Conservation (phyloP, 2,113 vertebrate genomes). For the Gyps fulvus region DNA sequence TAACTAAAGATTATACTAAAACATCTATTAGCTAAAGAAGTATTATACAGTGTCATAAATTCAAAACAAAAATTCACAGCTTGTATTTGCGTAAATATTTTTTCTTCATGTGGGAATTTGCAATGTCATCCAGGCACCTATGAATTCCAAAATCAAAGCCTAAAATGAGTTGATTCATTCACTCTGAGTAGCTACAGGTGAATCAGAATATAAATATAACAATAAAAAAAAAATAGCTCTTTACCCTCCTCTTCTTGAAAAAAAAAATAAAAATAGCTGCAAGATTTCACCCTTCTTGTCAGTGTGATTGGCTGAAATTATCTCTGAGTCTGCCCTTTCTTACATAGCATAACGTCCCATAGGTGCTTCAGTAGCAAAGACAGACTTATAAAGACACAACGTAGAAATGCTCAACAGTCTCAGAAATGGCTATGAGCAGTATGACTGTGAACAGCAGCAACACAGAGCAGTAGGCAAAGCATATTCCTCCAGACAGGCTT, state of each 20-base stretch:
- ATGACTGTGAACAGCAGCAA: background rate
- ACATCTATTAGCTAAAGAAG: background rate
- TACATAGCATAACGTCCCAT: background rate
- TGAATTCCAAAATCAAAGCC: background rate
- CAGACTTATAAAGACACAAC: background rate
- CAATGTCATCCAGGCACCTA: background rate
- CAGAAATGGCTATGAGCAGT: background rate
- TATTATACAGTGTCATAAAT: background rate
- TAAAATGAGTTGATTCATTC: background rate
- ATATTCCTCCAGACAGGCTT: background rate
- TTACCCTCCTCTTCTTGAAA: background rate
- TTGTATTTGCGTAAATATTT: background rate
- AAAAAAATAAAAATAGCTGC: background rate
- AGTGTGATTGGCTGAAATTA: background rate
- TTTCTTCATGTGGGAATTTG: background rate
- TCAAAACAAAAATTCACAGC: background rate
- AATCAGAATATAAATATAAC: background rate
- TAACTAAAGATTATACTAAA: background rate
- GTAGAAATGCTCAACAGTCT: background rate
- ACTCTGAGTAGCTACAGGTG: background rate
- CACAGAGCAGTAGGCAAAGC: background rate
- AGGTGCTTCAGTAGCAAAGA: background rate
- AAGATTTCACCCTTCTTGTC: background rate
- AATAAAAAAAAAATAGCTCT: background rate
- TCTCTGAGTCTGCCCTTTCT: fast-evolving